Evolutionary conservation across 1,140 invertebrate species (phyloP).

Genomic region (Sarcophaga bullata): DNA sequence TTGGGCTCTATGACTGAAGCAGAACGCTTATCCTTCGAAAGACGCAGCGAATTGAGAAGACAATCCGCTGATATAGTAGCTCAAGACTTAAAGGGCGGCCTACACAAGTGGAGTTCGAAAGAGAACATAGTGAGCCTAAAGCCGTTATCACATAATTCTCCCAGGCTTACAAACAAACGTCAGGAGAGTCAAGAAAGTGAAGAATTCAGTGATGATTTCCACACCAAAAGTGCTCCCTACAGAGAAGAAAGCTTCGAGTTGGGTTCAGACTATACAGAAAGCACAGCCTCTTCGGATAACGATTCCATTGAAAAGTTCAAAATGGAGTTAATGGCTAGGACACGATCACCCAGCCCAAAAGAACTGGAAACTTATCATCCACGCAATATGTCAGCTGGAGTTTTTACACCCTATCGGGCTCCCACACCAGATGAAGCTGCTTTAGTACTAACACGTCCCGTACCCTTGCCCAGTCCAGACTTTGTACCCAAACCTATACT

Average conservation of each 20-base stretch:
- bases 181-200: conserved; percentile 45
- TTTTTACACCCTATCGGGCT: conserved; percentile 62
- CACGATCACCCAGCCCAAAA: conserved; percentile 68
- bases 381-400: conserved; percentile 61
- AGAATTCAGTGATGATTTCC: conserved; percentile 49
- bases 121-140: conserved; percentile 54
- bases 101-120: conserved; percentile 58
- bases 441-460: conserved; percentile 69
- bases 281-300: conserved; percentile 69
- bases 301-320: conserved; percentile 70
- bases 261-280: conserved; percentile 72
- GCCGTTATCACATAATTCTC: conserved; percentile 45
- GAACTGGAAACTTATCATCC: conserved; percentile 78
- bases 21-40: conserved; percentile 59
- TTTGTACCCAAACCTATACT: conserved; percentile 80
- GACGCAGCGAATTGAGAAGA: conserved; percentile 55
- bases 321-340: conserved; percentile 67
- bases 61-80: conserved; percentile 58
- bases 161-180: conserved; percentile 41
- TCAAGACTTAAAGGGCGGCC: conserved; percentile 45
- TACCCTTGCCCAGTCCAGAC: conserved; percentile 71
- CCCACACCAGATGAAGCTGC: conserved; percentile 68
- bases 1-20: conserved; percentile 62
- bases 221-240: conserved; percentile 41
- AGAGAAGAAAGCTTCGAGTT: conserved; percentile 62